Percentiles rank a stretch among this genome's conserved stretches.
These are phyloP conservation scores for Masticophis lateralis DNA, from an alignment of 2,797 vertebrate species.

Conservation along the genomic window DNA sequence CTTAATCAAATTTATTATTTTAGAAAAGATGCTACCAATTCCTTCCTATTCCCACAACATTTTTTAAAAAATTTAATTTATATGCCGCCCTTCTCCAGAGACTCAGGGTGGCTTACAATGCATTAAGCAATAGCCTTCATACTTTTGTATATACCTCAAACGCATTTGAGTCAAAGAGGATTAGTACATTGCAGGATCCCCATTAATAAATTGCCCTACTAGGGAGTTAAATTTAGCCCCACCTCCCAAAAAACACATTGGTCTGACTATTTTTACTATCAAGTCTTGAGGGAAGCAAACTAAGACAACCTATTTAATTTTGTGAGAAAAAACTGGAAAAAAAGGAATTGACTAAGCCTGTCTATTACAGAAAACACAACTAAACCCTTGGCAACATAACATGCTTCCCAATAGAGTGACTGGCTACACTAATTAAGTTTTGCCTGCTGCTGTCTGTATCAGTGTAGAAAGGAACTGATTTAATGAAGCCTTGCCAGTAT, in stretches of 20 bases:
- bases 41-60: not conserved
- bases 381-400: not conserved
- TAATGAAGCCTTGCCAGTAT: not conserved
- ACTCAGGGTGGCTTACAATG: no score
- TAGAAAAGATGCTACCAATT: not conserved
- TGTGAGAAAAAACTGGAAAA: not conserved
- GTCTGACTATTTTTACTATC: not conserved
- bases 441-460: not conserved
- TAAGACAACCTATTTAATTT: not conserved
- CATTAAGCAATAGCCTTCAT: no score
- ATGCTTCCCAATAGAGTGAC: not conserved
- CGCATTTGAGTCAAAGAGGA: not conserved
- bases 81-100: no score
- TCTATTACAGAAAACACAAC: not conserved
- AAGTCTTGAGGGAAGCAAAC: not conserved
- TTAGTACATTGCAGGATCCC: not conserved
- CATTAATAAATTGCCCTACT: not conserved
- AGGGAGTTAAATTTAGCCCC: not conserved
- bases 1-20: not conserved
- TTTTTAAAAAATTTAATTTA: no score
- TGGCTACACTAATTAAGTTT: not conserved
- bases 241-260: not conserved
- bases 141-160: no score
- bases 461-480: not conserved
- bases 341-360: not conserved